phyloP scores from a whole-genome alignment of 2,113 vertebrate species.

The Pelobates fuscus region DNA sequence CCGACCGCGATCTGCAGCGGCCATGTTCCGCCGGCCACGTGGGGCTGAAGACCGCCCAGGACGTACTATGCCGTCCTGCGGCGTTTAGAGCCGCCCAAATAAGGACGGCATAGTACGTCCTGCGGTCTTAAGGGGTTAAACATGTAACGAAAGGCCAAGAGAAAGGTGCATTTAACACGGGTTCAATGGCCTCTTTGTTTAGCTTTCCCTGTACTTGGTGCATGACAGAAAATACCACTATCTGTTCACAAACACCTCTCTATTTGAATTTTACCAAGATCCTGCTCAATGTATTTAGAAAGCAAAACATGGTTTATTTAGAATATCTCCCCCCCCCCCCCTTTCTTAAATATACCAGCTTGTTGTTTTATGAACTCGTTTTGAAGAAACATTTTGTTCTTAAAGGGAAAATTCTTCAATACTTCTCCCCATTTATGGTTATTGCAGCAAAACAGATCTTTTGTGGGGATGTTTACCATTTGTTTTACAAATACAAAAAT shows the following conservation, averaged over 20 bases:
- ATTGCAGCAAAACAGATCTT: background rate
- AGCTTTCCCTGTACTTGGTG: background rate
- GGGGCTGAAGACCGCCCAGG: too few relatives aligned
- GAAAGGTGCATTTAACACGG: background rate
- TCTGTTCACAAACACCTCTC: conserved; percentile 4
- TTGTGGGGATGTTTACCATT: background rate
- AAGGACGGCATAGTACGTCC: too few relatives aligned
- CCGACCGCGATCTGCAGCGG: too few relatives aligned
- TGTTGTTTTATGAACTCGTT: background rate
- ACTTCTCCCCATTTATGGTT: background rate
- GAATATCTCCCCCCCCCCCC: background rate
- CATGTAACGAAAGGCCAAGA: background rate
- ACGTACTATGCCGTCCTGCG: too few relatives aligned
- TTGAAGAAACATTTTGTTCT: background rate
- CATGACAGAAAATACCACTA: background rate
- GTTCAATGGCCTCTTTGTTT: conserved; percentile 25
- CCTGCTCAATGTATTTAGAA: too few relatives aligned
- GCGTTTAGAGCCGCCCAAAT: too few relatives aligned
- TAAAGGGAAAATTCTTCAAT: background rate
- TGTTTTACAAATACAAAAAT: too few relatives aligned
- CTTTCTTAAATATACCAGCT: too few relatives aligned
- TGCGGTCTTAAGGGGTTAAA: too few relatives aligned
- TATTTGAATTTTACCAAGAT: background rate
- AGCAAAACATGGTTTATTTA: background rate
- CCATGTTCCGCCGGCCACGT: too few relatives aligned